Conservation (phyloP, 2,113 vertebrate species). For the Aegotheles bennettii region DNA sequence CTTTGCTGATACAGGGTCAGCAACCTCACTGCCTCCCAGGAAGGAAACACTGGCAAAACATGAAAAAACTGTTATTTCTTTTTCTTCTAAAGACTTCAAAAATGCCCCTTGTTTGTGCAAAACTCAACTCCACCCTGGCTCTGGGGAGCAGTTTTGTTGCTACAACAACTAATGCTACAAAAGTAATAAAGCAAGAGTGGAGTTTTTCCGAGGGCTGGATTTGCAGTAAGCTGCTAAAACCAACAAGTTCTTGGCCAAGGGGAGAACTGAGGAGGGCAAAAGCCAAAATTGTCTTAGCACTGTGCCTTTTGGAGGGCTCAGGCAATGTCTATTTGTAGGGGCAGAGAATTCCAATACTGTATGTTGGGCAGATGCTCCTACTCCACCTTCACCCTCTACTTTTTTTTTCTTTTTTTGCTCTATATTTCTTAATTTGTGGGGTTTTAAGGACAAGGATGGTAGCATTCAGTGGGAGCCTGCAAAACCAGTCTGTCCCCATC, state of each 20-base stretch:
- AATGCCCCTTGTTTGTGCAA: not conserved
- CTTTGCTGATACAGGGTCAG: not conserved
- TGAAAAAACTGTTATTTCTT: not conserved
- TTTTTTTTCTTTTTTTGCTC: not conserved
- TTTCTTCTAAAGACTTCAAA: not conserved
- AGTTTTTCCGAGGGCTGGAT: not conserved
- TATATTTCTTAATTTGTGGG: not conserved
- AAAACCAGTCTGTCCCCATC: not conserved
- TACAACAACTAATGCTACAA: not conserved
- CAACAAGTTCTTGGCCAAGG: not conserved
- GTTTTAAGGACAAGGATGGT: not conserved
- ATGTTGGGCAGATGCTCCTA: not conserved
- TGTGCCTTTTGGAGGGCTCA: not conserved
- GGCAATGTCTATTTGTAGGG: too few relatives aligned
- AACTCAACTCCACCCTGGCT: not conserved
- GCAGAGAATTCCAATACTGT: not conserved
- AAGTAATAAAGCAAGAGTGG: not conserved
- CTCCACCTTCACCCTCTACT: not conserved
- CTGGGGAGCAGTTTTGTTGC: not conserved
- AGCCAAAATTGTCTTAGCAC: not conserved
- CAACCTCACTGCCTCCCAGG: not conserved
- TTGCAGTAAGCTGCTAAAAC: conserved; percentile 2
- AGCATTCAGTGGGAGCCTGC: not conserved
- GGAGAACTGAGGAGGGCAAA: not conserved
- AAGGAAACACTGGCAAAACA: not conserved